Conservation (phyloP, 2,888 invertebrate species). For the Ormyrus labotus region DNA sequence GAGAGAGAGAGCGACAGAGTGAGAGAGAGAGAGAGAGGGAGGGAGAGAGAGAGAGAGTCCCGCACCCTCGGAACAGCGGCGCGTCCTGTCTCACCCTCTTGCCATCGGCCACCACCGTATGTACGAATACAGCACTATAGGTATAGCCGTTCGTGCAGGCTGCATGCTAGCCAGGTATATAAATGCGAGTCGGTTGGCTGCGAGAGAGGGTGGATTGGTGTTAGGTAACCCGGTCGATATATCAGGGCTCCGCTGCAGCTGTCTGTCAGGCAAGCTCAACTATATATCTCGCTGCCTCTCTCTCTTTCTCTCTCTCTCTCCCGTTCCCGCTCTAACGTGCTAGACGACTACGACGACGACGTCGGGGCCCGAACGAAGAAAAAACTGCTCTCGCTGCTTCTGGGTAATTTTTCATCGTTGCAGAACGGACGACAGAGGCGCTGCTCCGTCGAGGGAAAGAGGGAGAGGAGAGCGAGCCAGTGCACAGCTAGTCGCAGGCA, state of each 20-base stretch:
- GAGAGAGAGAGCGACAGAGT: background rate
- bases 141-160: background rate
- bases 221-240: conserved; percentile 74
- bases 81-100: background rate
- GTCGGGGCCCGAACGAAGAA: conserved; percentile 60
- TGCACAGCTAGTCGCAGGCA: conserved; percentile 54
- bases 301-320: conserved; percentile 28
- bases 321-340: conserved; percentile 43
- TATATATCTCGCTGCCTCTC: conserved; percentile 42
- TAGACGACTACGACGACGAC: conserved; percentile 54
- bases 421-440: conserved; percentile 71
- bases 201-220: conserved; percentile 61
- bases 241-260: conserved; percentile 74
- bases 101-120: background rate
- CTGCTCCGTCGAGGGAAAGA: conserved; percentile 51
- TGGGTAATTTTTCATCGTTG: conserved; percentile 75
- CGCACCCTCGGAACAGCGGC: background rate
- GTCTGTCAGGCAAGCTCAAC: conserved; percentile 69
- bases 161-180: conserved; percentile 62
- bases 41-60: background rate
- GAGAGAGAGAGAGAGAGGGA: background rate
- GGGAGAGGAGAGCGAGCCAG: conserved; percentile 53
- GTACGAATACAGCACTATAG: background rate
- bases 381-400: conserved; percentile 69
- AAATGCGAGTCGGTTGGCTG: conserved; percentile 58